Percentiles rank a stretch among this genome's conserved stretches.
Evolutionary conservation across 2,113 vertebrate species (phyloP).

Genomic region (Neogale vison): DNA sequence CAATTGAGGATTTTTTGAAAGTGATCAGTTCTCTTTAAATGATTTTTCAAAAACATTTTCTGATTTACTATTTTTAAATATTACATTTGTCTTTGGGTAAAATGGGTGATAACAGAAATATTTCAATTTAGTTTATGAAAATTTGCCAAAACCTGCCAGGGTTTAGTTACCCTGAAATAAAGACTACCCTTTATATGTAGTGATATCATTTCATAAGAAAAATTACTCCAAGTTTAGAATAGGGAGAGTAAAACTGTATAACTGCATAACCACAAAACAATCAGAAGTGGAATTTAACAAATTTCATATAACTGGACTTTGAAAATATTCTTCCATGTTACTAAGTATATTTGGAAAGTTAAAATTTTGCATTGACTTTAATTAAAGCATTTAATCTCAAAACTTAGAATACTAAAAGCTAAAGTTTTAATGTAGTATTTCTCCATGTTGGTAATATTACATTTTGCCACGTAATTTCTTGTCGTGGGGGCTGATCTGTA

Average conservation of each 20-base stretch:
- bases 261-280: not conserved
- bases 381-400: not conserved
- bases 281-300: not conserved
- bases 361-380: not conserved
- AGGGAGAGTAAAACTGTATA: not conserved
- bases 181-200: not conserved
- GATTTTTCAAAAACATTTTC: not conserved
- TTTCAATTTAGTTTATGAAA: not conserved
- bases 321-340: not conserved
- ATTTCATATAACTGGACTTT: not conserved
- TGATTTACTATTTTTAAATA: not conserved
- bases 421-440: not conserved
- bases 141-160: not conserved
- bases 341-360: not conserved
- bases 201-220: not conserved
- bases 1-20: not conserved
- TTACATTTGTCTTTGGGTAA: not conserved
- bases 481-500: not conserved
- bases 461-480: not conserved
- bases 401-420: not conserved
- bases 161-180: not conserved
- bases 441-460: not conserved
- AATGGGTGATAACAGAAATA: not conserved
- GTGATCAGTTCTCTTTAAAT: not conserved
- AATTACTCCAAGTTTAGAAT: not conserved